Percentiles rank a stretch among this genome's conserved stretches.
phyloP scores from a whole-genome alignment of 2,888 invertebrate species.

The Sphinx pinastri region DNA sequence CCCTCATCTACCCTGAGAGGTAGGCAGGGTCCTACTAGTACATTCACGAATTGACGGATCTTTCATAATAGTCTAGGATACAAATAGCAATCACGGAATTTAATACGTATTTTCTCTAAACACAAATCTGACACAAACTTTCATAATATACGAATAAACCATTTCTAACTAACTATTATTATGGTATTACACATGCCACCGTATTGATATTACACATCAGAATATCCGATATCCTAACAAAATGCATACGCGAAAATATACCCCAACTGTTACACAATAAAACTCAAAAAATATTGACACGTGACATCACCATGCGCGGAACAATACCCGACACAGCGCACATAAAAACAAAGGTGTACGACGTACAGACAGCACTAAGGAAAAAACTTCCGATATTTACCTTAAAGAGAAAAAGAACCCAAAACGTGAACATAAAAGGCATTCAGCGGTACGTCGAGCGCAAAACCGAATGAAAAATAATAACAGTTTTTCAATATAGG shows the following conservation, averaged over 20 bases:
- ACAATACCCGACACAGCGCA: not conserved
- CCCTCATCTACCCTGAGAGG: too few relatives aligned
- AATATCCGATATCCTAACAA: too few relatives aligned
- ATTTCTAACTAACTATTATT: too few relatives aligned
- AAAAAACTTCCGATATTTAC: slow-evolving; percentile 13
- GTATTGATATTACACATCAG: too few relatives aligned
- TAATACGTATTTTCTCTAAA: too few relatives aligned
- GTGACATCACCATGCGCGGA: slow-evolving; percentile 4
- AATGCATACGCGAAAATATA: not conserved
- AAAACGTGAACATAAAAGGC: slow-evolving; percentile 13
- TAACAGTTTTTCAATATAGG: slow-evolving; percentile 1
- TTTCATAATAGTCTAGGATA: too few relatives aligned
- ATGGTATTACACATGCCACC: too few relatives aligned
- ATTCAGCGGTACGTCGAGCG: slow-evolving; percentile 23
- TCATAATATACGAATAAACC: too few relatives aligned
- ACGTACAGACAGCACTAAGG: not conserved
- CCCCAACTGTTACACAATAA: not conserved
- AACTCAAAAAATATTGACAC: slow-evolving; percentile 11
- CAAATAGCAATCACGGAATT: too few relatives aligned
- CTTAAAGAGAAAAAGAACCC: slow-evolving; percentile 16
- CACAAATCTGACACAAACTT: too few relatives aligned
- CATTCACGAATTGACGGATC: too few relatives aligned
- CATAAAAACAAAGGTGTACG: slow-evolving; percentile 14
- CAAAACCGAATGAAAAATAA: slow-evolving; percentile 20
- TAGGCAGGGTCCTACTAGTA: too few relatives aligned